These are phyloP conservation scores for Trinectes maculatus DNA, from an alignment of 2,113 vertebrate genomes.

Conservation along the genomic window DNA sequence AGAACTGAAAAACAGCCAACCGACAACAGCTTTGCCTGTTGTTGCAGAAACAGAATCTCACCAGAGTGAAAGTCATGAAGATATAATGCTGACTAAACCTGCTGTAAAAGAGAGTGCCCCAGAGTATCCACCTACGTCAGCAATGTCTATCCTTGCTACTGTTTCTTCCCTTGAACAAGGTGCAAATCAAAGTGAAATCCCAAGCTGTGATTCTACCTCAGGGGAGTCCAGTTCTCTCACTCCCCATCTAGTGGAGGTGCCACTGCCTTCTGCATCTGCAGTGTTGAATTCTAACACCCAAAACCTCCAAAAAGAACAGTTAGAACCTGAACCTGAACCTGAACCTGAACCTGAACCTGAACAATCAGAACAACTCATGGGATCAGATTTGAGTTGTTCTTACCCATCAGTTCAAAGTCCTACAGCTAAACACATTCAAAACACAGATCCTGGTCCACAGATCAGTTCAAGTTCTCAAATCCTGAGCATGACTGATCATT, in stretches of 20 bases:
- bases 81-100: slow-evolving; percentile 16
- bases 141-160: slow-evolving; percentile 6
- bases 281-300: slow-evolving; percentile 5
- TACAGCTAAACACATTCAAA: slow-evolving; percentile 19
- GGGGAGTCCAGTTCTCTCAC: slow-evolving; percentile 8
- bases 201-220: slow-evolving; percentile 26
- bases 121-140: slow-evolving; percentile 8
- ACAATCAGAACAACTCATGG: background rate
- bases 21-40: slow-evolving; percentile 26
- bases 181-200: slow-evolving; percentile 24
- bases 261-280: slow-evolving; percentile 5
- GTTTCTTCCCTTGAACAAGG: slow-evolving; percentile 10
- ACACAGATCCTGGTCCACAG: slow-evolving; percentile 19
- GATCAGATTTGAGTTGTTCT: slow-evolving; percentile 17
- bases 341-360: slow-evolving; percentile 1
- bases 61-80: slow-evolving; percentile 10
- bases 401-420: slow-evolving; percentile 4
- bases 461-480: slow-evolving; percentile 3
- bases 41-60: slow-evolving; percentile 59
- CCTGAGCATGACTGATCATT: background rate
- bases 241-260: slow-evolving; percentile 3
- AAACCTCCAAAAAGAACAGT: slow-evolving; percentile 19
- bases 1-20: slow-evolving; percentile 49
- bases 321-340: slow-evolving; percentile 12
- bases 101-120: slow-evolving; percentile 6